Evolutionary conservation across 2,113 vertebrate genomes (phyloP).

Genomic region (Camelus dromedarius): DNA sequence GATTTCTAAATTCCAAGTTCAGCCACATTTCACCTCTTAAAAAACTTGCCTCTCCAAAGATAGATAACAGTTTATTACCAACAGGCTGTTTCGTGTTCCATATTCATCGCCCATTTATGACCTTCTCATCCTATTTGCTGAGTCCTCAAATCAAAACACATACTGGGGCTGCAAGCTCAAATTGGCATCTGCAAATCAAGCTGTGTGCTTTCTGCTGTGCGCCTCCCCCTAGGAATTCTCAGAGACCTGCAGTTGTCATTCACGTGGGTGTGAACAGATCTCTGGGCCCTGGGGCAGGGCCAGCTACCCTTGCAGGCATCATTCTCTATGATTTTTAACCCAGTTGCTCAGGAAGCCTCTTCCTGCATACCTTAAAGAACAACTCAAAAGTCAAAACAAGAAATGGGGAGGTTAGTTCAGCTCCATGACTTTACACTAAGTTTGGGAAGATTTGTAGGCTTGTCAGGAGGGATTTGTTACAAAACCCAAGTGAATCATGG

Average conservation of each 20-base stretch:
- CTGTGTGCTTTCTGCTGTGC: neutral
- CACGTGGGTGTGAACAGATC: neutral
- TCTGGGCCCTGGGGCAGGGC: neutral
- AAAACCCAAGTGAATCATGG: constrained; percentile 70
- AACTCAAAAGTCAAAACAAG: constrained; percentile 47
- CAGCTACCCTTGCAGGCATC: neutral
- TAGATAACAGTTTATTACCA: constrained; percentile 58
- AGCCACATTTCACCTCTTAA: constrained; percentile 1
- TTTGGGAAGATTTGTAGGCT: constrained; percentile 70
- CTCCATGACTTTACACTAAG: constrained; percentile 62
- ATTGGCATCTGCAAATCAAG: constrained; percentile 70
- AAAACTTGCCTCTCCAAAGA: neutral
- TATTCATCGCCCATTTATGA: constrained; percentile 62
- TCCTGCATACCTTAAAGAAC: constrained; percentile 57
- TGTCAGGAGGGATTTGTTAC: constrained; percentile 70
- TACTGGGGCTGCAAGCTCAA: constrained; percentile 61
- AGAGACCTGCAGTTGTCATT: constrained; percentile 49
- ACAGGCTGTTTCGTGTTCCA: constrained; percentile 55
- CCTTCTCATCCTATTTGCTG: constrained; percentile 61
- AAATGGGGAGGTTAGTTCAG: constrained; percentile 57
- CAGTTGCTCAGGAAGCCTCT: neutral
- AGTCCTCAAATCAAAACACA: constrained; percentile 64
- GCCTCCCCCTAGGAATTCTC: constrained; percentile 18
- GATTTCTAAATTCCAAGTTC: neutral
- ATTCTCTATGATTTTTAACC: constrained; percentile 55